Percentiles rank a stretch among this genome's conserved stretches.
These are phyloP conservation scores for Drymodes brunneopygia DNA, from an alignment of 2,113 vertebrate species.

Conservation along the genomic window DNA sequence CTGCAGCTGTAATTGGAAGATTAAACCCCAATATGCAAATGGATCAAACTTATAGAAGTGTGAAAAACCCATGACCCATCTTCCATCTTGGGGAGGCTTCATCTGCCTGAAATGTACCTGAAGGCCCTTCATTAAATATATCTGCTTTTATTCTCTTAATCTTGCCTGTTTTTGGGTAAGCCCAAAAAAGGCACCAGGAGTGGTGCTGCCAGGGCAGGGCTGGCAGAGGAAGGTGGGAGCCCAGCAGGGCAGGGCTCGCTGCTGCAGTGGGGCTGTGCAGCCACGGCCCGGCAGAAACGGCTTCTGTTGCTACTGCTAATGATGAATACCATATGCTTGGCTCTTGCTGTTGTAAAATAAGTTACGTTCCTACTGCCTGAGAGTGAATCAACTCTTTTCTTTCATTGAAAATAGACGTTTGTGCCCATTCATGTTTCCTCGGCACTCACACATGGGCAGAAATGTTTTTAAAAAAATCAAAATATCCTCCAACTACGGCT, in stretches of 20 bases:
- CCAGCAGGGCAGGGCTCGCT: background rate
- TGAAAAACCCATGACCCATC: background rate
- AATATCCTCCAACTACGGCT: background rate
- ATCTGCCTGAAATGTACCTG: background rate
- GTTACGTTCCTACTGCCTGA: background rate
- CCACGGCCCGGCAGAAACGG: constrained; percentile 47
- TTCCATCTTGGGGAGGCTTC: rapidly evolving
- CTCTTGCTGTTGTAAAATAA: constrained; percentile 27
- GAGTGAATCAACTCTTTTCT: constrained; percentile 27
- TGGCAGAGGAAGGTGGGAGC: constrained; percentile 38
- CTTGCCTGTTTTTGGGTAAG: background rate
- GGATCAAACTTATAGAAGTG: no score
- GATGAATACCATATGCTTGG: constrained; percentile 78
- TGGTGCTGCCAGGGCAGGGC: constrained; percentile 10
- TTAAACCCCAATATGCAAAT: background rate
- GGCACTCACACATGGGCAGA: background rate
- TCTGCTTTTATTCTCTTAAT: rapidly evolving
- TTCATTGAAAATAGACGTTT: constrained; percentile 15
- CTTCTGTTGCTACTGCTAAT: constrained; percentile 69
- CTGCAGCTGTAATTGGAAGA: background rate
- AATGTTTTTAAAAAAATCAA: background rate
- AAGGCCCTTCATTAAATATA: background rate
- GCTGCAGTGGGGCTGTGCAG: constrained; percentile 37
- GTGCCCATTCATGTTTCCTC: background rate
- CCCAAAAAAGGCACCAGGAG: background rate